These are phyloP conservation scores for Monodelphis domestica DNA, from an alignment of 2,797 vertebrate genomes.

Conservation along the genomic window DNA sequence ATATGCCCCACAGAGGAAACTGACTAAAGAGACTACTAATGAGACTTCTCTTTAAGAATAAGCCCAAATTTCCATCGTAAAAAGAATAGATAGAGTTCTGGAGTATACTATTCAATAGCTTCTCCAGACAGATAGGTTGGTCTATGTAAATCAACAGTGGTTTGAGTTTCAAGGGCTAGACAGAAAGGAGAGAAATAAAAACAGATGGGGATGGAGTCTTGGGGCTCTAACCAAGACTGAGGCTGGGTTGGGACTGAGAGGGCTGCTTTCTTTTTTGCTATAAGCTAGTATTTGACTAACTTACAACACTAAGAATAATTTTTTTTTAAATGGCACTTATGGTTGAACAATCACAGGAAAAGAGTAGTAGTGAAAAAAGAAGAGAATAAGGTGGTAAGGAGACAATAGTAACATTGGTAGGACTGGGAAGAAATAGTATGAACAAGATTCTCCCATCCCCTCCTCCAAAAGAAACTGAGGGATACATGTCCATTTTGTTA, in stretches of 20 bases:
- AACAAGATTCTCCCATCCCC: neutral
- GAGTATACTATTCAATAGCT: constrained; percentile 21
- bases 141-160: neutral
- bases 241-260: neutral
- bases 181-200: neutral
- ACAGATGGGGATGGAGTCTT: neutral
- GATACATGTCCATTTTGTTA: neutral
- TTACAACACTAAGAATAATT: neutral
- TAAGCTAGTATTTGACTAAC: neutral
- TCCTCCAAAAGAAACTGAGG: neutral
- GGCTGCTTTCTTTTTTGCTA: neutral
- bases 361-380: neutral
- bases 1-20: constrained; percentile 34
- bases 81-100: constrained; percentile 32
- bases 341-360: neutral
- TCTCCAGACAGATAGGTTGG: constrained; percentile 14
- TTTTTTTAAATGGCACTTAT: neutral
- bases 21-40: neutral
- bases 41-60: constrained; percentile 3
- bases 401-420: neutral
- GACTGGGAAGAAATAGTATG: neutral
- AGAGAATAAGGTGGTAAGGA: neutral
- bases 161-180: neutral
- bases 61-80: neutral
- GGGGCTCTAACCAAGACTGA: neutral